Evolutionary conservation across 1,140 invertebrate genomes (phyloP), one percentile per base, ranked within the genome.

Genomic region (Brachionus plicatilis): DNA sequence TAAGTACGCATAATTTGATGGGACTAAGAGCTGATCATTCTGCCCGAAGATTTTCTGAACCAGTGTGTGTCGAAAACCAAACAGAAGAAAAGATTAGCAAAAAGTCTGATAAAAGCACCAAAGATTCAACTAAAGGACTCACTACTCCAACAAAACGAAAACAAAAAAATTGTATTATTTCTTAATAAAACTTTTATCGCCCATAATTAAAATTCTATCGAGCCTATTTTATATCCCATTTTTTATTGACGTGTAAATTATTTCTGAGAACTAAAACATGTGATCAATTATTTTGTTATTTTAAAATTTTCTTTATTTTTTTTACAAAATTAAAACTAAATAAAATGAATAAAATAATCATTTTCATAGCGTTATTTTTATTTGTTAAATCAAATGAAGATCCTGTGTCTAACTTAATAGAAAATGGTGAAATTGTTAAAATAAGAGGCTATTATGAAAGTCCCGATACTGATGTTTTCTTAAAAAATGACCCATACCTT

Each of bases 141-240:
- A 47, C 20, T 50, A 76, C 72, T 8, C 72, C 72, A 76, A 76
- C 72, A 14, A 76, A 47, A 76, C 72, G 72, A 76, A 76, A 76
- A 12, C 72, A 76, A 76, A 76, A 76, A 50, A 76, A 76, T 76
- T 76, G 72, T 76, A 76, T 76, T 2, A 53, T 76, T 20, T 76
- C 43, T 50, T 76, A 76, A 27, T 27, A 9, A 47, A 47, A 20
- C 14, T 47, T 33, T 50, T 76, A 24, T 76, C 20, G 33, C 7
- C n/a, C n/a, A 20, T 20, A 4, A 43, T 37, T 5, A 43, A 41
- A 41, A 41, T 43, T 1, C 37, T 70, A n/a, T 70, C 27, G 29
- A 70, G 43, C 20, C 17, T 27, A 50, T 76, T 29, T 76, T 50
- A n/a, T 20, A 37, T 47, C 47, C 20, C 11, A 47, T 29, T 76